Conservation (phyloP, 2,797 vertebrate genomes). For the Pangasius djambal region DNA sequence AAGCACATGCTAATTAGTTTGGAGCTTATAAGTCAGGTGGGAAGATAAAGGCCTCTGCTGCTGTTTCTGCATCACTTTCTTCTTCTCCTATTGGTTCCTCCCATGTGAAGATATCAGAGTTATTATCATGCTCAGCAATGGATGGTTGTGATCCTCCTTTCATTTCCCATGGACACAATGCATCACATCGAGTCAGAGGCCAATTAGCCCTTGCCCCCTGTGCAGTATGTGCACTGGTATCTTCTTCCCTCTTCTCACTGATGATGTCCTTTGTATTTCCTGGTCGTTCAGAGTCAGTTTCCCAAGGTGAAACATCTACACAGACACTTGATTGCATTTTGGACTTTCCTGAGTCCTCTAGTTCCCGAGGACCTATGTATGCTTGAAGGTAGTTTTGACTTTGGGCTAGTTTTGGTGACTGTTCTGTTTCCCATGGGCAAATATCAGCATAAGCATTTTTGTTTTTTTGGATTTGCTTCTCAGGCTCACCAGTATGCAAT, state of each 20-base stretch:
- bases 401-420: background rate
- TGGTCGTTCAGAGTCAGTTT: conserved; percentile 43
- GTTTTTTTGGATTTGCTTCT: background rate
- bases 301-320: conserved; percentile 56
- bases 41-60: conserved; percentile 78
- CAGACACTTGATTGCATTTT: background rate
- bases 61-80: conserved; percentile 75
- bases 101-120: conserved; percentile 75
- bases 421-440: conserved; percentile 54
- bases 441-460: conserved; percentile 29
- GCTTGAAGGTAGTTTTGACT: background rate
- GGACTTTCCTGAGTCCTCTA: conserved; percentile 42
- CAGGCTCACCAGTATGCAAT: conserved; percentile 23
- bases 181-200: conserved; percentile 68
- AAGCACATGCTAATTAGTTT: conserved; percentile 10
- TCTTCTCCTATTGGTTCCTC: conserved; percentile 78
- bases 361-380: conserved; percentile 29
- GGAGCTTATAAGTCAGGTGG: conserved; percentile 72
- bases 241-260: conserved; percentile 38
- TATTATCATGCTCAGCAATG: conserved; percentile 67
- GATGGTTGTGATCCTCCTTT: conserved; percentile 53
- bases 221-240: conserved; percentile 34
- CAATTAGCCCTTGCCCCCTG: conserved; percentile 62
- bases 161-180: conserved; percentile 78
- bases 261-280: background rate